Conservation (phyloP, 53 echinoderm and acorn worm genomes). For the Luidia sarsii region DNA sequence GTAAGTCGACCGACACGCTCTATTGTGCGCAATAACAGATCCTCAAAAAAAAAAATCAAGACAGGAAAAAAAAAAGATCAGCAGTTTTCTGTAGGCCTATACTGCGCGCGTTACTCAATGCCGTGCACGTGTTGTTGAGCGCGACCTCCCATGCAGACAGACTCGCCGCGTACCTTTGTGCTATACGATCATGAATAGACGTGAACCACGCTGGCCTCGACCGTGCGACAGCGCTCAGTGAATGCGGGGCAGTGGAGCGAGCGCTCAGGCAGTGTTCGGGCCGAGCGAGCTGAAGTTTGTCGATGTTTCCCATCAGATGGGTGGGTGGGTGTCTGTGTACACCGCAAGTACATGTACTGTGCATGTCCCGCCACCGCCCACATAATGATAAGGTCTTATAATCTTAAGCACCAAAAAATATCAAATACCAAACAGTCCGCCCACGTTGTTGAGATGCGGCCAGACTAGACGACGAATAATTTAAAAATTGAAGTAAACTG, state of each 20-base stretch:
- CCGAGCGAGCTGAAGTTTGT: conserved; percentile 37
- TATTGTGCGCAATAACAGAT: too few relatives aligned
- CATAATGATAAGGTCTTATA: conserved; percentile 36
- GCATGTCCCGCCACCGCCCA: conserved; percentile 38
- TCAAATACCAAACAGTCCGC: conserved; percentile 28
- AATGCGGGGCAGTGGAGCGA: conserved; percentile 32
- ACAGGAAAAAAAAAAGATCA: too few relatives aligned
- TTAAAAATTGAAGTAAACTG: conserved; percentile 7
- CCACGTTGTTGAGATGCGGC: conserved; percentile 30
- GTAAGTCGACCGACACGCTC: too few relatives aligned
- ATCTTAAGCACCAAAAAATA: conserved; percentile 28
- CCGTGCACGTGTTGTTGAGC: too few relatives aligned
- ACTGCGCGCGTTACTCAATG: conserved; percentile 37
- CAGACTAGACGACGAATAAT: conserved; percentile 11
- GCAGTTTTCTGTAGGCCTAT: too few relatives aligned
- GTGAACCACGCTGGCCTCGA: not conserved
- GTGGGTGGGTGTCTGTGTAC: conserved; percentile 70
- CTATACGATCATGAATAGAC: too few relatives aligned
- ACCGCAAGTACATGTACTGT: too few relatives aligned
- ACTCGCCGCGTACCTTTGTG: too few relatives aligned
- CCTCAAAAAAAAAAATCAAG: too few relatives aligned
- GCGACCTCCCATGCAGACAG: too few relatives aligned
- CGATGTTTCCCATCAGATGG: conserved; percentile 61
- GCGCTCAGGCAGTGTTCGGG: conserved; percentile 21
- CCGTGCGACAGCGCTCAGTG: conserved; percentile 5